phyloP scores from a whole-genome alignment of 2,113 vertebrate species.

The Notarius lentiginosus region DNA sequence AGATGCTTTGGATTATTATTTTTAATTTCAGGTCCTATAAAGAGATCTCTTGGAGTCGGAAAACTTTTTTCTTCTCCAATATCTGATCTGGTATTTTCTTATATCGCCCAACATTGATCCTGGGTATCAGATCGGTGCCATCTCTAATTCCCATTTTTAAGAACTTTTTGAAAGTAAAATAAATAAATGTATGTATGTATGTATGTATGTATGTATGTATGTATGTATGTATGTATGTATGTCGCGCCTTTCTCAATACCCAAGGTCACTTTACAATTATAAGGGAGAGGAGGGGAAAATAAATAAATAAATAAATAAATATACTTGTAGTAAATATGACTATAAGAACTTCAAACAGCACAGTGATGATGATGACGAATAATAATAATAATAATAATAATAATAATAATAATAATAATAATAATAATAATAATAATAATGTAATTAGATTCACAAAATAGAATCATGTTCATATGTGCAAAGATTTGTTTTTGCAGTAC shows the following conservation, averaged over 20 bases:
- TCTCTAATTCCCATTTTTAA: not conserved
- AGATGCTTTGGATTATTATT: no score
- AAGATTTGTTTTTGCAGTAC: not conserved
- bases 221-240: no score
- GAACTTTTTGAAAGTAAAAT: no score
- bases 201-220: no score
- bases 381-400: no score
- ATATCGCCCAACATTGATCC: not conserved
- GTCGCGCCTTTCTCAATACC: no score
- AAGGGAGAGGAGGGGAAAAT: no score
- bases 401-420: slow-evolving; percentile 3
- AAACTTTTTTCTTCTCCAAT: not conserved
- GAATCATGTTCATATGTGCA: not conserved
- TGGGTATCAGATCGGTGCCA: not conserved
- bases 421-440: not conserved
- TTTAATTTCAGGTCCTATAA: no score
- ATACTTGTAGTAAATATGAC: not conserved
- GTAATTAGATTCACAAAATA: not conserved
- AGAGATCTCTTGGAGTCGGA: no score
- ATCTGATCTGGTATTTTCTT: not conserved
- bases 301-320: no score
- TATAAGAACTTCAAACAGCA: not conserved
- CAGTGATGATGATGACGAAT: not conserved
- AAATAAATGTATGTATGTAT: no score
- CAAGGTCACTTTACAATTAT: no score